Percentiles rank a stretch among this genome's conserved stretches.
These are phyloP conservation scores for Synanthedon formicaeformis DNA, from an alignment of 2,888 invertebrate species.

Conservation along the genomic window DNA sequence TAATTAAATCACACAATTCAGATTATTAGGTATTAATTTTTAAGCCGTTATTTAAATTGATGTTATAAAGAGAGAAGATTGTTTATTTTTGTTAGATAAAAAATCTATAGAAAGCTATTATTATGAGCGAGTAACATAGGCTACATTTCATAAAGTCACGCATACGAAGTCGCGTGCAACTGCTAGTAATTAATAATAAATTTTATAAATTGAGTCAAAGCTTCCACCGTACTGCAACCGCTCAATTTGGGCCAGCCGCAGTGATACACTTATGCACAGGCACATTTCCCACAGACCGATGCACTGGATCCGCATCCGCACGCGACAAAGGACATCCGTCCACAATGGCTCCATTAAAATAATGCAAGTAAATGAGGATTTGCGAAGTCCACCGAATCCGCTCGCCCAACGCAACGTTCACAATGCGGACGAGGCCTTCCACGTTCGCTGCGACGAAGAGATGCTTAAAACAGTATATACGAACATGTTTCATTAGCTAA, in stretches of 20 bases:
- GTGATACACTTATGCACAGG: conserved; percentile 58
- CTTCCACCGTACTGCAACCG: conserved; percentile 32
- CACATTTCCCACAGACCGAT: conserved; percentile 54
- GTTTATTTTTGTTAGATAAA: no score
- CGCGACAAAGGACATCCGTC: conserved; percentile 64
- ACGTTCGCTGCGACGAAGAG: conserved; percentile 32
- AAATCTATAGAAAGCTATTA: no score
- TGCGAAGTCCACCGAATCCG: conserved; percentile 61
- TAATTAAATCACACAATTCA: no score
- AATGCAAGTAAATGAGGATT: conserved; percentile 71
- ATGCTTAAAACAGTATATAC: conserved; percentile 63
- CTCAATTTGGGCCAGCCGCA: conserved; percentile 45
- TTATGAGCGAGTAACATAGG: no score
- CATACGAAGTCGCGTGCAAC: no score
- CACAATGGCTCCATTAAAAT: conserved; percentile 71
- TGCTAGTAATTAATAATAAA: background rate
- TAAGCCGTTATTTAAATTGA: no score
- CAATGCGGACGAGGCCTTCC: conserved; percentile 37
- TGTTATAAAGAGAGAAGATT: no score
- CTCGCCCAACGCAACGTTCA: conserved; percentile 36
- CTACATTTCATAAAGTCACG: no score
- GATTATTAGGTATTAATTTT: no score
- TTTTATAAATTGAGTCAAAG: conserved; percentile 39
- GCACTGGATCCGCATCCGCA: conserved; percentile 46
- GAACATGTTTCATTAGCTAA: conserved; percentile 73